These are phyloP conservation scores for Oreortyx pictus DNA, from an alignment of 2,797 vertebrate genomes.

Conservation along the genomic window DNA sequence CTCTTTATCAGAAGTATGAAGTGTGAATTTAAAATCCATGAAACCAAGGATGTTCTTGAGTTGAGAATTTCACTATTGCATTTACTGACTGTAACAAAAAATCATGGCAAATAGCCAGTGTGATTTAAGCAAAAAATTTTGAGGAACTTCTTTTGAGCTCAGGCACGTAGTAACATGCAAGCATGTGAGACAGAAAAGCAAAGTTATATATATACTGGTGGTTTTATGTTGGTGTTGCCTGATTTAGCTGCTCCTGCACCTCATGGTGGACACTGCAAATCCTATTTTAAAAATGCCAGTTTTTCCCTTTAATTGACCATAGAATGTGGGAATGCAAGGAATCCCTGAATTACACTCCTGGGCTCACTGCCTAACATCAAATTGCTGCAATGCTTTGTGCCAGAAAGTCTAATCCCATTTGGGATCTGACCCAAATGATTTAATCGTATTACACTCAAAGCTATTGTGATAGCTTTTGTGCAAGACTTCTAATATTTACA, in stretches of 20 bases:
- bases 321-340: slow-evolving; percentile 1
- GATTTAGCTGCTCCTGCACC: background rate
- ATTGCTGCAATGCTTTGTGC: background rate
- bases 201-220: background rate
- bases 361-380: slow-evolving; percentile 11
- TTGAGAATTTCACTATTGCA: background rate
- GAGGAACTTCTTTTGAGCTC: background rate
- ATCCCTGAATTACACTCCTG: slow-evolving; percentile 28
- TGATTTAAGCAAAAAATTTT: background rate
- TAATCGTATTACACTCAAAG: slow-evolving; percentile 12
- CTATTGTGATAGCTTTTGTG: background rate
- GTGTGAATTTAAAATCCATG: background rate
- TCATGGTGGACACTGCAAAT: background rate
- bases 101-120: background rate
- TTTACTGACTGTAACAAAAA: background rate
- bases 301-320: slow-evolving; percentile 7
- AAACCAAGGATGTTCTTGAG: background rate
- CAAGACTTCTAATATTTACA: slow-evolving; percentile 1
- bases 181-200: background rate
- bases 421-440: slow-evolving; percentile 38
- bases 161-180: background rate
- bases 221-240: background rate
- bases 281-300: background rate
- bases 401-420: slow-evolving; percentile 44
- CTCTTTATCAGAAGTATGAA: background rate